Evolutionary conservation across 2,888 invertebrate genomes (phyloP).

Genomic region (Athetis lepigone): DNA sequence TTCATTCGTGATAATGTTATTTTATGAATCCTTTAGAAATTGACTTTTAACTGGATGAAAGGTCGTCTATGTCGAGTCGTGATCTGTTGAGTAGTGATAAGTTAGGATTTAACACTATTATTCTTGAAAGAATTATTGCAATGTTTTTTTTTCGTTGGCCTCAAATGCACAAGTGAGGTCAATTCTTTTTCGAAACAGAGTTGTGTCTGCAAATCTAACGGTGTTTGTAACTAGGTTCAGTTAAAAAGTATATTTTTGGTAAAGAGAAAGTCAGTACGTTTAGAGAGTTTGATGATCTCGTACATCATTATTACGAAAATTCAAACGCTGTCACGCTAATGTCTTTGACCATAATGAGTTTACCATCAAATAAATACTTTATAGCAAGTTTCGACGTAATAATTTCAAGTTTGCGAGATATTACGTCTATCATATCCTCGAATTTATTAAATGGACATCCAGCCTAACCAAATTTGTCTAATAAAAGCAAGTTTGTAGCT

Average conservation of each 20-base stretch:
- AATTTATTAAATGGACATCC: neutral
- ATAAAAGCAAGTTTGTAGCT: neutral
- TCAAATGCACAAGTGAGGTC: conserved; percentile 8
- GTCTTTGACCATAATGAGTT: neutral
- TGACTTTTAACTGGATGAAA: too few species aligned
- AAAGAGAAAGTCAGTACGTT: conserved; percentile 59
- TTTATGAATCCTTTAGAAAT: too few species aligned
- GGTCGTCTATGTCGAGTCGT: too few species aligned
- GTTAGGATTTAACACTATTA: too few species aligned
- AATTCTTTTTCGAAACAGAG: conserved; percentile 31
- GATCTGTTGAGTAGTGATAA: too few species aligned
- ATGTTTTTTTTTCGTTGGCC: conserved; percentile 1
- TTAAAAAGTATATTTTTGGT: conserved; percentile 34
- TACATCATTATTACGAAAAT: conserved; percentile 3
- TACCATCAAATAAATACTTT: neutral
- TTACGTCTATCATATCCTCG: neutral
- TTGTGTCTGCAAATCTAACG: conserved; percentile 46
- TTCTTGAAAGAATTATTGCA: too few species aligned
- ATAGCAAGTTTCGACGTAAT: neutral
- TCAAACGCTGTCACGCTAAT: neutral
- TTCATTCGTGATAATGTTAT: too few species aligned
- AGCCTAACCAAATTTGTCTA: neutral
- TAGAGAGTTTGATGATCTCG: conserved; percentile 41
- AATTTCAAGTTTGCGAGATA: neutral
- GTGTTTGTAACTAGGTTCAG: conserved; percentile 29